These are phyloP conservation scores for Blastomussa wellsi DNA, from an alignment of 92 coral and sea anemone species.

Conservation along the genomic window DNA sequence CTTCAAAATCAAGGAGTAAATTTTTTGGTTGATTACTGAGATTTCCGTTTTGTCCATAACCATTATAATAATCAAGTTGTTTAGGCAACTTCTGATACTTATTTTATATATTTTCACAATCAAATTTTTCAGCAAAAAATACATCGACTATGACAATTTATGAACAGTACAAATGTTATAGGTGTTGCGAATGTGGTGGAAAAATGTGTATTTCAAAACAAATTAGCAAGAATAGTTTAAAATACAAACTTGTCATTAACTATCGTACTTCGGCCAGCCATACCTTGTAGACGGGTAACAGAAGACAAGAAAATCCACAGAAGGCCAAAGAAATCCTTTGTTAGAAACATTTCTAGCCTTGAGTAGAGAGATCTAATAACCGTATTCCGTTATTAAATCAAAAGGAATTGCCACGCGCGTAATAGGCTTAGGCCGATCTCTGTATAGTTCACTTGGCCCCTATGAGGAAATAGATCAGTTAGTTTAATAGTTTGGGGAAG, in stretches of 20 bases:
- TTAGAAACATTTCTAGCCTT: constrained; percentile 11
- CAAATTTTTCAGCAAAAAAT: too few relatives aligned
- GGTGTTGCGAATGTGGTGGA: too few relatives aligned
- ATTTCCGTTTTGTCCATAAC: background rate
- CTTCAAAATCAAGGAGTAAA: background rate
- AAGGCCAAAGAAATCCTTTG: background rate
- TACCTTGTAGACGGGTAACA: constrained; percentile 26
- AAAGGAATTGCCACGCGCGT: background rate
- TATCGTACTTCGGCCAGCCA: background rate
- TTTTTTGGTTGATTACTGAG: background rate
- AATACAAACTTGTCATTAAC: too few relatives aligned
- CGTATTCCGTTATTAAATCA: background rate
- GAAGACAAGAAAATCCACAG: constrained; percentile 8
- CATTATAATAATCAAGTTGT: background rate
- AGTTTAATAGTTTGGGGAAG: background rate
- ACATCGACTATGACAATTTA: too few relatives aligned
- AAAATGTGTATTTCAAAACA: too few relatives aligned
- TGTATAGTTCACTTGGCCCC: background rate
- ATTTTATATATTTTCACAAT: too few relatives aligned
- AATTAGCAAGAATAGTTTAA: too few relatives aligned
- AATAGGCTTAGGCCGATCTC: background rate
- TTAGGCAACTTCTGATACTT: background rate
- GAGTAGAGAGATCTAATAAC: background rate
- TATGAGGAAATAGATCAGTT: background rate
- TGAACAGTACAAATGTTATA: too few relatives aligned